phyloP scores from a whole-genome alignment of 1,140 invertebrate genomes.

The Temnothorax curvispinosus region DNA sequence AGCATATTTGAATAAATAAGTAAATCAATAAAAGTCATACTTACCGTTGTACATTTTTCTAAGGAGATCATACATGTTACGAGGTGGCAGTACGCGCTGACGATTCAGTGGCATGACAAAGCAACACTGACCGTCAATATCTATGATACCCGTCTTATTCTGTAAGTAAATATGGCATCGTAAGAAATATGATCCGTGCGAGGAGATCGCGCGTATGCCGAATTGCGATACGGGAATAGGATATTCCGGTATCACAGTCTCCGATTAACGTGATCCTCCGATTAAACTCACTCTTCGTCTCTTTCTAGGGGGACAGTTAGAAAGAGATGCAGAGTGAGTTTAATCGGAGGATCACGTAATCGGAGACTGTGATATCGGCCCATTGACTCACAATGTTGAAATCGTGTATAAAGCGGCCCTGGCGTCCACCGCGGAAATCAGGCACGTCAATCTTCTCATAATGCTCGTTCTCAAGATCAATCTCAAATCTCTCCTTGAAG shows the following conservation, averaged over 20 bases:
- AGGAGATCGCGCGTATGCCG: not conserved
- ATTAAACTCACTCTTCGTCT: too few species aligned
- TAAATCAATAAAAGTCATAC: slow-evolving; percentile 26
- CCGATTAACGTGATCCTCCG: too few species aligned
- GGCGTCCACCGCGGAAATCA: slow-evolving; percentile 91
- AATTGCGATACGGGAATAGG: not conserved
- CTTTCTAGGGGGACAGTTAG: too few species aligned
- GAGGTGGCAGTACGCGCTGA: slow-evolving; percentile 91
- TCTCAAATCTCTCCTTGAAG: slow-evolving; percentile 92
- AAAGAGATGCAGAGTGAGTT: too few species aligned
- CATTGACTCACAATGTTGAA: slow-evolving; percentile 89
- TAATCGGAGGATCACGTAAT: too few species aligned
- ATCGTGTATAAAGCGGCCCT: slow-evolving; percentile 95
- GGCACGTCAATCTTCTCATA: slow-evolving; percentile 93
- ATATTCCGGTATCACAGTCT: not conserved
- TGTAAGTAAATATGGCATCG: slow-evolving; percentile 73
- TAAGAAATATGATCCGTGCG: not conserved
- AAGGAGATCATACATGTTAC: slow-evolving; percentile 91
- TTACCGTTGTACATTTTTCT: slow-evolving; percentile 91
- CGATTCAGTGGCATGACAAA: slow-evolving; percentile 96
- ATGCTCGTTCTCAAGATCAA: slow-evolving; percentile 89
- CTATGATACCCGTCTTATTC: slow-evolving; percentile 95
- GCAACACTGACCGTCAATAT: slow-evolving; percentile 91
- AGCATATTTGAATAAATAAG: not conserved
- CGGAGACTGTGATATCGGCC: too few species aligned